Percentiles rank a stretch among this genome's conserved stretches.
These are phyloP conservation scores for Sula dactylatra DNA, from an alignment of 2,113 vertebrate genomes.

Conservation along the genomic window DNA sequence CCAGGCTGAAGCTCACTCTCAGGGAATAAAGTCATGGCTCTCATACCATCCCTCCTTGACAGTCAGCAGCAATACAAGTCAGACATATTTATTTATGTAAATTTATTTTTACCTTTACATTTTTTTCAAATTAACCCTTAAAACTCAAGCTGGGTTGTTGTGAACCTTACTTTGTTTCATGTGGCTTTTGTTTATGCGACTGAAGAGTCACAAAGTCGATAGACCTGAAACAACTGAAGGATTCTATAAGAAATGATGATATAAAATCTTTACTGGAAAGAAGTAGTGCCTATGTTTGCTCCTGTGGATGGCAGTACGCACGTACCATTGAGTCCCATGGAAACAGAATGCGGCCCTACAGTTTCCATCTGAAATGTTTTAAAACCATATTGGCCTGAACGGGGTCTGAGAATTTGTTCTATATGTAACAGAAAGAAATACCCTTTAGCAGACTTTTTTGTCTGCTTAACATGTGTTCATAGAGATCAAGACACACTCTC, in stretches of 20 bases:
- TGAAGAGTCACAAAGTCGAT: neutral
- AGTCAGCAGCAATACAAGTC: neutral
- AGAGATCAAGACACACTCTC: neutral
- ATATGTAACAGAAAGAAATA: neutral
- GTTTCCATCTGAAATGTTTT: neutral
- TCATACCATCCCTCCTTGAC: neutral
- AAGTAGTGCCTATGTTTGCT: neutral
- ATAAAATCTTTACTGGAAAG: neutral
- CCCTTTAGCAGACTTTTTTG: neutral
- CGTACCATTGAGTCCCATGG: fast-evolving
- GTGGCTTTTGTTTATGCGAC: neutral
- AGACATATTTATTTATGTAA: neutral
- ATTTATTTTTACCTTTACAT: neutral
- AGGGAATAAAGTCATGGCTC: neutral
- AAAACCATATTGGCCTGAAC: neutral
- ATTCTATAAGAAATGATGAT: neutral
- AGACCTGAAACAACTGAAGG: neutral
- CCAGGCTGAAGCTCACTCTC: neutral
- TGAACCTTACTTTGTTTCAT: neutral
- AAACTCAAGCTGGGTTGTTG: neutral
- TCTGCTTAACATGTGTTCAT: neutral
- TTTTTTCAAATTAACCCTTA: neutral
- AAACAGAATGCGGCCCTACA: neutral
- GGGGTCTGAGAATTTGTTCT: neutral
- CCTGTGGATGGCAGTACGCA: neutral